Evolutionary conservation across 2,797 vertebrate species (phyloP).

Genomic region (Alcedo quadribrachys): DNA sequence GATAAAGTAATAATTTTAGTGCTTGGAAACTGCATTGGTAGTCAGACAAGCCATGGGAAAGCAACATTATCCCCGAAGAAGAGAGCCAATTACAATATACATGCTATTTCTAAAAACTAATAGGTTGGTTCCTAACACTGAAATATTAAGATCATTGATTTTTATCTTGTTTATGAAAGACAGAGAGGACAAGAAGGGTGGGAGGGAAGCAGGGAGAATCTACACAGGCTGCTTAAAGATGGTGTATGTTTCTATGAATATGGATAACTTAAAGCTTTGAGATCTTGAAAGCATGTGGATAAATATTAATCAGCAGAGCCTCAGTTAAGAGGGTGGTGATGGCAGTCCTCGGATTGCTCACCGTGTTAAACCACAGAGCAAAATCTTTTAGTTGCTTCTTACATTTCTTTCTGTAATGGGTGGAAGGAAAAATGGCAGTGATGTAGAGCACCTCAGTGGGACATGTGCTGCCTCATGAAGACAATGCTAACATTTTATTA

Average conservation of each 20-base stretch:
- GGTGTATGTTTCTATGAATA: not conserved
- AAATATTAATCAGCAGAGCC: not conserved
- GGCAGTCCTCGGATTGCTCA: not conserved
- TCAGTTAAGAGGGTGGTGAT: not conserved
- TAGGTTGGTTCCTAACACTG: not conserved
- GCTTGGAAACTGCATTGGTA: not conserved
- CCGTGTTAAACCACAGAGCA: not conserved
- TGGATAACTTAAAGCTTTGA: not conserved
- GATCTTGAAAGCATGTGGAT: not conserved
- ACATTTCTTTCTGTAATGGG: not conserved
- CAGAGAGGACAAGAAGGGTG: not conserved
- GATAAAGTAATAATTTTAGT: not conserved
- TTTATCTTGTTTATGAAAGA: not conserved
- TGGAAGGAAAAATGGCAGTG: not conserved
- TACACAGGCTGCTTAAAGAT: not conserved
- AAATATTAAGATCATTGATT: constrained; percentile 8
- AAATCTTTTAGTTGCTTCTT: not conserved
- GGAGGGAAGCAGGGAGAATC: not conserved
- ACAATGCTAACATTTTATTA: not conserved
- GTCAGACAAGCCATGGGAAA: not conserved
- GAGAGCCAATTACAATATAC: constrained; percentile 3
- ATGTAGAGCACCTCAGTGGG: not conserved
- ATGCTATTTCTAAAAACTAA: not conserved
- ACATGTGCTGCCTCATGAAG: not conserved
- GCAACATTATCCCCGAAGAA: not conserved